Percentiles rank a stretch among this genome's conserved stretches.
Conservation (phyloP, 1,140 invertebrate genomes). For the Antheraea pernyi region DNA sequence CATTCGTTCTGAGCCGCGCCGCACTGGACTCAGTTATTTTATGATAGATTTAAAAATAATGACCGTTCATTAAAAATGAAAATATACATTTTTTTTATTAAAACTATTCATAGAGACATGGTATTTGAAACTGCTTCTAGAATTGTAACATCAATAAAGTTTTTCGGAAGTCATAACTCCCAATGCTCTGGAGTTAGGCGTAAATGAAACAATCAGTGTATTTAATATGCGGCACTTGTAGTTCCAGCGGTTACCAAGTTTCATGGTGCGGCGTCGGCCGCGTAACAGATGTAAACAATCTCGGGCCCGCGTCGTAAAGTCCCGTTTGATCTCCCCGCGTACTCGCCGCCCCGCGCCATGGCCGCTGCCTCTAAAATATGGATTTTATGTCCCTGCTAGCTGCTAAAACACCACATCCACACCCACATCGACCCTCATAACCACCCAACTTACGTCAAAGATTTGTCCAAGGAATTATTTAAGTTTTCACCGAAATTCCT, state of each 20-base stretch:
- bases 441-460: conserved; percentile 46
- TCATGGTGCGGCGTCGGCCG: conserved; percentile 57
- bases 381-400: conserved; percentile 66
- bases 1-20: not conserved
- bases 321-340: conserved; percentile 70
- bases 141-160: not conserved
- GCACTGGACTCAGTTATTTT: not conserved
- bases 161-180: conserved; percentile 7
- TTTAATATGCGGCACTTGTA: conserved; percentile 44
- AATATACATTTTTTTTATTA: not conserved
- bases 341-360: conserved; percentile 34
- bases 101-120: too few relatives aligned
- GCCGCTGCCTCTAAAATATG: conserved; percentile 66
- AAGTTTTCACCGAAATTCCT: too few relatives aligned
- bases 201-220: conserved; percentile 26
- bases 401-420: conserved; percentile 62
- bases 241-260: conserved; percentile 71
- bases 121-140: not conserved
- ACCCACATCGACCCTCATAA: conserved; percentile 22
- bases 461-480: conserved; percentile 27
- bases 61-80: not conserved
- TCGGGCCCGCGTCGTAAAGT: conserved; percentile 67
- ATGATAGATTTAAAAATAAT: not conserved
- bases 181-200: conserved; percentile 21
- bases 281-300: conserved; percentile 77